Percentiles rank a stretch among this genome's conserved stretches.
phyloP scores from a whole-genome alignment of 1,140 invertebrate genomes.

The Heterodera carotae region DNA sequence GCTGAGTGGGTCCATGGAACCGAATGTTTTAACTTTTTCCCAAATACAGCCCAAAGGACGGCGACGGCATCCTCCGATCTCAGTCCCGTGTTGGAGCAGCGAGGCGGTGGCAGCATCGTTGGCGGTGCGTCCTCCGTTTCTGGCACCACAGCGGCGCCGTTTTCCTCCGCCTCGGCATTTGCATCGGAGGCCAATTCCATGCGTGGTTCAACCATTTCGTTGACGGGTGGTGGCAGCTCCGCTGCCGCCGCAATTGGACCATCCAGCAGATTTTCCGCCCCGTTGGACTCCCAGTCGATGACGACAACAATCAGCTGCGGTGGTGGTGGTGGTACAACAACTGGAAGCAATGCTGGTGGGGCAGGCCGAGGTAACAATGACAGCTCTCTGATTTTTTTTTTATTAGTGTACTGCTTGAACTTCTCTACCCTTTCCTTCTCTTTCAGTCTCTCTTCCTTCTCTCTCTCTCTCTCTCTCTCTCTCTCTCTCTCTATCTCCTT shows the following conservation, averaged over 20 bases:
- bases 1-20: no score
- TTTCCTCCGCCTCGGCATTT: conserved; percentile 22
- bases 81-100: conserved; percentile 53
- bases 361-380: neutral
- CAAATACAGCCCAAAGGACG: conserved; percentile 10
- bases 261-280: neutral
- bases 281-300: conserved; percentile 9
- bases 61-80: conserved; percentile 12
- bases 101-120: conserved; percentile 7
- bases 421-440: no score
- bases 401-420: neutral
- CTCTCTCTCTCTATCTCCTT: no score
- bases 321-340: neutral
- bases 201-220: conserved; percentile 54
- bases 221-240: conserved; percentile 22
- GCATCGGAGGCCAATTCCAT: conserved; percentile 56
- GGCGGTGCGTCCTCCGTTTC: neutral
- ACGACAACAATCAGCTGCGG: neutral
- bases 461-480: neutral
- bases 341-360: neutral
- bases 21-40: no score
- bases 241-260: neutral
- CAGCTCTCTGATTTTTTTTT: no score
- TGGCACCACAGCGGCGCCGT: neutral
- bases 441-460: no score